These are phyloP conservation scores for Morinoia aosen DNA, from an alignment of 2,888 invertebrate genomes.

Conservation along the genomic window DNA sequence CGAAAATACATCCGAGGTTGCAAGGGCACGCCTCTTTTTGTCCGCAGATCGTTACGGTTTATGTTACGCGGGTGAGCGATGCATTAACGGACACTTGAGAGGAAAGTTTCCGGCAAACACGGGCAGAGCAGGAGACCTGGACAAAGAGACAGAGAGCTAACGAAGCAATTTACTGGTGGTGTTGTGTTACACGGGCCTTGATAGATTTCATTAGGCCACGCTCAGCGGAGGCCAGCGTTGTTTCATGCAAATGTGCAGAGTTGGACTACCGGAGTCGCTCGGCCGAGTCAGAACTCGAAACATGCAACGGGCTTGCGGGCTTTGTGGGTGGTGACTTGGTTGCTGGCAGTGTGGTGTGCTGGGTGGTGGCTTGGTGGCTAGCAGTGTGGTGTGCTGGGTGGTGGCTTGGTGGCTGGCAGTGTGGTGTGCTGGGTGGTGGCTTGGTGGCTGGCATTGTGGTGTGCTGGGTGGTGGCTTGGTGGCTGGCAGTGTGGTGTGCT, in stretches of 20 bases:
- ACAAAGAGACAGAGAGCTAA: constrained; percentile 23
- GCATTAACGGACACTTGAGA: background rate
- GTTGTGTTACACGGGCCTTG: constrained; percentile 36
- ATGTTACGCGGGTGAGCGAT: background rate
- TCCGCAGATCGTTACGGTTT: background rate
- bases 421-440: background rate
- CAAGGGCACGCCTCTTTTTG: background rate
- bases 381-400: background rate
- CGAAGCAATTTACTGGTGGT: constrained; percentile 22
- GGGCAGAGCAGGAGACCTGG: background rate
- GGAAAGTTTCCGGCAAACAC: background rate
- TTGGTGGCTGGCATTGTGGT: background rate
- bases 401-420: background rate
- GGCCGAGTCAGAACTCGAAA: background rate
- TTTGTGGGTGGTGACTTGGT: background rate
- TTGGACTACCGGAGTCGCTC: background rate
- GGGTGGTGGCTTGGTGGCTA: background rate
- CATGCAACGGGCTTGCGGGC: background rate
- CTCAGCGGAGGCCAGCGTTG: constrained; percentile 28
- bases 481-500: no score
- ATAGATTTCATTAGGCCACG: constrained; percentile 49
- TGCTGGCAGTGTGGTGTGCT: background rate
- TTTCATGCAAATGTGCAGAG: constrained; percentile 38
- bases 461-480: background rate
- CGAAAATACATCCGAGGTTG: background rate